Evolutionary conservation across 2,888 invertebrate species (phyloP).

Genomic region (Nowickia ferox): DNA sequence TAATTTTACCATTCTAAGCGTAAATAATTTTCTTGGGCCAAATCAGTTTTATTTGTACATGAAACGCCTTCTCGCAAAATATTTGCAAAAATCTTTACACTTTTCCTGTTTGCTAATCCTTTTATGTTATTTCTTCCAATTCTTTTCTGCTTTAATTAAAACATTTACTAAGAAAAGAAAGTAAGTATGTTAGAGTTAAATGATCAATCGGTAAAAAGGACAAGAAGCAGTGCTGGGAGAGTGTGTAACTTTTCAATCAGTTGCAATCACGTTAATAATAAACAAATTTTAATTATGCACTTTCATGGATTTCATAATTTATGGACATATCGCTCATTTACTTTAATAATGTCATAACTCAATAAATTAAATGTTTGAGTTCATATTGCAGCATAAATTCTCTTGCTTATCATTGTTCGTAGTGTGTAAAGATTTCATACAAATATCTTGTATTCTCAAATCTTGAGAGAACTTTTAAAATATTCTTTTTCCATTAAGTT

Average conservation of each 20-base stretch:
- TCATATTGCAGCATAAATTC: too few relatives aligned
- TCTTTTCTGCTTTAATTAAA: not conserved
- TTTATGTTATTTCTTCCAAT: not conserved
- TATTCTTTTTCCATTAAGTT: too few relatives aligned
- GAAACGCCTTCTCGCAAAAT: slow-evolving; percentile 64
- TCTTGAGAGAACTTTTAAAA: too few relatives aligned
- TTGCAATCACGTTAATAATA: too few relatives aligned
- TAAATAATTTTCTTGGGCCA: slow-evolving; percentile 13
- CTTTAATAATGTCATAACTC: too few relatives aligned
- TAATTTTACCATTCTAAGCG: slow-evolving; percentile 9
- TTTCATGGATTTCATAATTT: too few relatives aligned
- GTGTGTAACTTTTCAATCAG: not conserved
- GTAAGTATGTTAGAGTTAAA: not conserved
- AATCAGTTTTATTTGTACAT: slow-evolving; percentile 38
- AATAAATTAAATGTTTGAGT: too few relatives aligned
- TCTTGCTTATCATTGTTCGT: too few relatives aligned
- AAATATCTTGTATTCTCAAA: too few relatives aligned
- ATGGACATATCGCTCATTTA: too few relatives aligned
- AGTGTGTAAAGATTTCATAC: too few relatives aligned
- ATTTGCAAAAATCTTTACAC: slow-evolving; percentile 31
- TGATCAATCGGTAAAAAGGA: not conserved
- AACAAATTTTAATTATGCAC: too few relatives aligned
- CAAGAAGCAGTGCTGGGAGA: not conserved
- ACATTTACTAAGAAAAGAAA: slow-evolving; percentile 36
- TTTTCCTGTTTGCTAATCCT: slow-evolving; percentile 47